These are phyloP conservation scores for Bothrops alternatus DNA, from an alignment of 2,797 vertebrate species.

Conservation along the genomic window DNA sequence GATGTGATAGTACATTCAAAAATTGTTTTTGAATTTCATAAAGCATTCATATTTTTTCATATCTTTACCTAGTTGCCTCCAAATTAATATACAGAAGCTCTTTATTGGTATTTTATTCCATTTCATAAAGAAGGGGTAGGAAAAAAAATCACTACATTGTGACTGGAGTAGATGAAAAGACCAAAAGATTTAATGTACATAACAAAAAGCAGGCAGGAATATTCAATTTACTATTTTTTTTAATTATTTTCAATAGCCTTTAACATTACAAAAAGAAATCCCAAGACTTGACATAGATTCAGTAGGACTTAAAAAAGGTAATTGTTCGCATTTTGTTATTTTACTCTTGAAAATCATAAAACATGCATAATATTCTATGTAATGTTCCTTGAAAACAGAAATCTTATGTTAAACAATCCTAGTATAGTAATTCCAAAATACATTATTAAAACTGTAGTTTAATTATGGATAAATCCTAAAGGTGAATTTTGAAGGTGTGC, in stretches of 20 bases:
- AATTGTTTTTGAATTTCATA: neutral
- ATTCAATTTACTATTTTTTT: neutral
- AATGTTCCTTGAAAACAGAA: neutral
- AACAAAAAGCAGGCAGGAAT: neutral
- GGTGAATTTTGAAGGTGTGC: neutral
- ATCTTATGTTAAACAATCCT: neutral
- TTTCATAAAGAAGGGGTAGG: neutral
- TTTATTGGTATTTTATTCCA: neutral
- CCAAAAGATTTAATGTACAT: neutral
- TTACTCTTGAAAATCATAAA: neutral
- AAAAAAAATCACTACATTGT: neutral
- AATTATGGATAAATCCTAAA: neutral
- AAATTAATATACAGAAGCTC: neutral
- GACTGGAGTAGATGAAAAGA: neutral
- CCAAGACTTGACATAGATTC: neutral
- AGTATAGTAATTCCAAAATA: neutral
- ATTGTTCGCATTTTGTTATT: neutral
- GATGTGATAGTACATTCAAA: neutral
- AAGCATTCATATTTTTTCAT: neutral
- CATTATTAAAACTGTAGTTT: neutral
- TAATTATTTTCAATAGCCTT: constrained; percentile 2
- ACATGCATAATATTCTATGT: neutral
- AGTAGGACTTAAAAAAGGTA: neutral
- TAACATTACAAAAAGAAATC: neutral
- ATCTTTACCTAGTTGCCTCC: neutral